phyloP scores from a whole-genome alignment of 2,113 vertebrate genomes.

The Sisor rabdophorus region DNA sequence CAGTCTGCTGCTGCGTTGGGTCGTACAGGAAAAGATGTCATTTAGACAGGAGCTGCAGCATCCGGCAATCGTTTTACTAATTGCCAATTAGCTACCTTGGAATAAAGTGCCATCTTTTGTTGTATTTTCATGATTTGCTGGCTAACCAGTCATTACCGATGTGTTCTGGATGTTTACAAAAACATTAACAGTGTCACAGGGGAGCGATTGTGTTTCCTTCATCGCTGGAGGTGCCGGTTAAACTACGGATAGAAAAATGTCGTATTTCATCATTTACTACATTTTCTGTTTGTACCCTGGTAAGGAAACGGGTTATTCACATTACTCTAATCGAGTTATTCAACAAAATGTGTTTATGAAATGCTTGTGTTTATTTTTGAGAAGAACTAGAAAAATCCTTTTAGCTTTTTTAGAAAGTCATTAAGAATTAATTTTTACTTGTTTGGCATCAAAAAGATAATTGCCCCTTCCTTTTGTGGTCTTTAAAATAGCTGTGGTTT shows the following conservation, averaged over 20 bases:
- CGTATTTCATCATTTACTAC: conserved; percentile 1
- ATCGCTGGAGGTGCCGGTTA: conserved; percentile 14
- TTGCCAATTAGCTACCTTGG: conserved; percentile 62
- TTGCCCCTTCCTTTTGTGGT: not conserved
- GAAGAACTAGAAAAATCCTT: too few relatives aligned
- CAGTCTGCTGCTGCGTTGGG: conserved; percentile 49
- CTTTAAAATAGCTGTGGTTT: conserved; percentile 8
- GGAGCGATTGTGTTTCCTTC: conserved; percentile 24
- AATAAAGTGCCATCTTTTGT: conserved; percentile 53
- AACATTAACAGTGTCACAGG: conserved; percentile 39
- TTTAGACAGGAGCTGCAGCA: conserved; percentile 54
- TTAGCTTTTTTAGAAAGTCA: not conserved
- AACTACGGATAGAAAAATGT: conserved; percentile 7
- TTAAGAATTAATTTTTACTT: not conserved
- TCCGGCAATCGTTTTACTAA: conserved; percentile 60
- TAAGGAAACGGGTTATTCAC: conserved; percentile 34
- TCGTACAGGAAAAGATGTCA: conserved; percentile 57
- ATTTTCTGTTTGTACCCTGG: conserved; percentile 10
- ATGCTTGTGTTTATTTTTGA: conserved; percentile 6
- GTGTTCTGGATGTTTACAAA: conserved; percentile 45
- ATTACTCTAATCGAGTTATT: conserved; percentile 26
- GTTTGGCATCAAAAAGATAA: not conserved
- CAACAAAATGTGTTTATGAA: not conserved
- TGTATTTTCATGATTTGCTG: conserved; percentile 53
- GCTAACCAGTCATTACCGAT: conserved; percentile 47